Percentiles rank a stretch among this genome's conserved stretches.
Evolutionary conservation across 1,140 invertebrate species (phyloP).

Genomic region (Neotoxoptera formosana): DNA sequence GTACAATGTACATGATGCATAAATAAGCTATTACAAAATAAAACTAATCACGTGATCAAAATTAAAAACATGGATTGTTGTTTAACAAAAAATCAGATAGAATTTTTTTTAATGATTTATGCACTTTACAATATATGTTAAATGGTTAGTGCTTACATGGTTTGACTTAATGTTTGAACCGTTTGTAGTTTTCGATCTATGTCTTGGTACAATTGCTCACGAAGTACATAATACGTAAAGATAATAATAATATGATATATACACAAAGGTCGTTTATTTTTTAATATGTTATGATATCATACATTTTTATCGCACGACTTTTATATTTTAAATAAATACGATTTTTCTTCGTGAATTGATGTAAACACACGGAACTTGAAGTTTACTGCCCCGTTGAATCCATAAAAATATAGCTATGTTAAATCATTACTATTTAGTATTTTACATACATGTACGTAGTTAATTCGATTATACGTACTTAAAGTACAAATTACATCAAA

Average conservation of each 20-base stretch:
- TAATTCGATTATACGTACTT: neutral
- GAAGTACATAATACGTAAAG: neutral
- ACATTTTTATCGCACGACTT: neutral
- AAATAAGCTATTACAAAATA: neutral
- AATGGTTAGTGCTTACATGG: neutral
- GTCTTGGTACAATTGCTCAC: neutral
- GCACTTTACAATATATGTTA: neutral
- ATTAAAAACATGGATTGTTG: neutral
- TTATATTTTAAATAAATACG: neutral
- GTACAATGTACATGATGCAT: neutral
- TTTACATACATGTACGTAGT: neutral
- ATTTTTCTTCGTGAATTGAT: conserved; percentile 4
- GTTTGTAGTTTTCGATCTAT: neutral
- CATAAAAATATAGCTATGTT: neutral
- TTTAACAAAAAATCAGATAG: neutral
- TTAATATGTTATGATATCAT: neutral
- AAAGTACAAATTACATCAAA: neutral
- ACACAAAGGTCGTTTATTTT: neutral
- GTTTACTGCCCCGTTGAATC: neutral
- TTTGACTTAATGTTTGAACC: neutral
- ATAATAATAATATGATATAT: neutral
- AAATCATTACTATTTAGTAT: neutral
- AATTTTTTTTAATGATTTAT: neutral
- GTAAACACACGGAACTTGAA: neutral
- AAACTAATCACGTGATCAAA: neutral